These are phyloP conservation scores for Cerastoderma edule DNA, from an alignment of 2,888 invertebrate species.

Conservation along the genomic window DNA sequence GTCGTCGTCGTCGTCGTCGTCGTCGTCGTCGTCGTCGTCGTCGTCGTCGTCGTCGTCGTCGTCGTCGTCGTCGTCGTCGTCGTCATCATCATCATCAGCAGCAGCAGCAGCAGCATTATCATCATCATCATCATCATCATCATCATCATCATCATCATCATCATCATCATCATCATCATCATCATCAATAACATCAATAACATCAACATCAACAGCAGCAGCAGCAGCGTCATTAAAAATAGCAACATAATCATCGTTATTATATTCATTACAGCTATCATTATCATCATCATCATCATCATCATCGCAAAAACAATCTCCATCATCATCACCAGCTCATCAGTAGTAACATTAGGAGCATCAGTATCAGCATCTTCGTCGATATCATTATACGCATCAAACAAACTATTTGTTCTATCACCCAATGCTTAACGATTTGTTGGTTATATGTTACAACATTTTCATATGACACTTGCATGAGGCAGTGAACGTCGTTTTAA, in stretches of 20 bases:
- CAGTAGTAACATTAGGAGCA: no score
- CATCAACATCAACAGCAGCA: not conserved
- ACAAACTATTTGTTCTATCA: no score
- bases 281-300: conserved; percentile 2
- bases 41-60: not conserved
- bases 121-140: conserved; percentile 16
- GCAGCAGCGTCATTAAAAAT: not conserved
- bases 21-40: conserved; percentile 7
- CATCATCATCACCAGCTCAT: conserved; percentile 10
- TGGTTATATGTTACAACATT: no score
- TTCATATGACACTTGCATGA: not conserved
- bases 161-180: conserved; percentile 11
- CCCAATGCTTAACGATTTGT: no score
- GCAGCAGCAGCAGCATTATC: no score
- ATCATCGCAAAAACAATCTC: not conserved
- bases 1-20: conserved; percentile 3
- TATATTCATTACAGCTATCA: not conserved
- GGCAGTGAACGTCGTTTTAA: not conserved
- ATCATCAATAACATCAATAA: not conserved
- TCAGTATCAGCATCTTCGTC: no score
- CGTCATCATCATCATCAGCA: conserved; percentile 1
- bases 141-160: not conserved
- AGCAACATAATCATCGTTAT: not conserved
- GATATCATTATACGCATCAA: no score
- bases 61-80: not conserved